These are phyloP conservation scores for Bos javanicus DNA, from an alignment of 2,113 vertebrate species.

Conservation along the genomic window DNA sequence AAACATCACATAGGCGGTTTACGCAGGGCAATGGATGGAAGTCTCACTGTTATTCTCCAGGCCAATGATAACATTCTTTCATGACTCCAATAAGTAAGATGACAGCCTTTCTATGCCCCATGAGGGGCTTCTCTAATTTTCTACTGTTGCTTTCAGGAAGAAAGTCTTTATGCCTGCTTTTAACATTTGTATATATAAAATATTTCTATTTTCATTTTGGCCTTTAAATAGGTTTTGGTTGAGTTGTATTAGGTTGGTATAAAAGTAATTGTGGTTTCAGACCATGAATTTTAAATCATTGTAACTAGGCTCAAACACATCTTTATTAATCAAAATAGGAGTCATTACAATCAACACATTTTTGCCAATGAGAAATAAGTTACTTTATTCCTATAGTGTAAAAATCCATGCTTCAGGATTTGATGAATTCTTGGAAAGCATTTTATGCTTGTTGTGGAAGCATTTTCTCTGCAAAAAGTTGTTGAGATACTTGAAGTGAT, in stretches of 20 bases:
- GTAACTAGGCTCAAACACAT: background rate
- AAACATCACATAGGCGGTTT: background rate
- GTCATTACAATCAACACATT: background rate
- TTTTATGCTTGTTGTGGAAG: background rate
- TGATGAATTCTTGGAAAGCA: background rate
- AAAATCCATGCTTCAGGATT: background rate
- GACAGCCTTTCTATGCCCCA: constrained; percentile 13
- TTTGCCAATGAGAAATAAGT: background rate
- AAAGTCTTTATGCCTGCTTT: constrained; percentile 5
- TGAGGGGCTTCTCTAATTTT: constrained; percentile 6
- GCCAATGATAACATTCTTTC: background rate
- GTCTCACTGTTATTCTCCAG: background rate
- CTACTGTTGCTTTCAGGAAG: constrained; percentile 26
- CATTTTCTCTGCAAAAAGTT: background rate
- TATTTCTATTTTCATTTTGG: constrained; percentile 8
- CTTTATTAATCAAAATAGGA: background rate
- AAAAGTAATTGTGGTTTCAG: background rate
- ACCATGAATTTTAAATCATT: background rate
- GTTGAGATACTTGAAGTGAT: background rate
- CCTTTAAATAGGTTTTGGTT: constrained; percentile 25
- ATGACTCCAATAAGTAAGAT: background rate
- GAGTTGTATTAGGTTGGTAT: background rate
- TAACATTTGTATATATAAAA: background rate
- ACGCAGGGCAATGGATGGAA: background rate
- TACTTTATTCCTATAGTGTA: background rate